Evolutionary conservation across 2,797 vertebrate species (phyloP).

Genomic region (Peromyscus melanophrys): DNA sequence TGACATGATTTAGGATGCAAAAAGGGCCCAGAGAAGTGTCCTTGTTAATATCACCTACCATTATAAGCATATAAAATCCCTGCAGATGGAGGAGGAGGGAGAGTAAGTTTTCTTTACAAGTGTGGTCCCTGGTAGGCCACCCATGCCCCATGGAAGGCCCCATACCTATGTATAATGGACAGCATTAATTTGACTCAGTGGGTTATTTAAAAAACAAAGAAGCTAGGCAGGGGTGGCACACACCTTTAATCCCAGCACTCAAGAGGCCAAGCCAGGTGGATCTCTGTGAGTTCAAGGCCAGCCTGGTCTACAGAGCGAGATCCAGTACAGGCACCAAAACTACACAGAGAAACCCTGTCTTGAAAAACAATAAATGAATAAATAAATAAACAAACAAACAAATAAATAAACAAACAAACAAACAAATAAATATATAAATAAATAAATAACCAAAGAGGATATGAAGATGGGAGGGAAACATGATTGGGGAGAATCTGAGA

Average conservation of each 20-base stretch:
- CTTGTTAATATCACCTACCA: slow-evolving; percentile 27
- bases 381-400: too few relatives aligned
- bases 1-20: slow-evolving; percentile 59
- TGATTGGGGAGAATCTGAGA: not conserved
- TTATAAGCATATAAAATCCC: slow-evolving; percentile 33
- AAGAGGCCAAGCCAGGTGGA: too few relatives aligned
- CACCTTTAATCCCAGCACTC: too few relatives aligned
- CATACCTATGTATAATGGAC: not conserved
- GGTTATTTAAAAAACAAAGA: not conserved
- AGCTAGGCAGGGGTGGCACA: too few relatives aligned
- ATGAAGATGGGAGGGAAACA: not conserved
- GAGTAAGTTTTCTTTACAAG: not conserved
- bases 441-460: not conserved
- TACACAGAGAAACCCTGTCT: too few relatives aligned
- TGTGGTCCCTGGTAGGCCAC: not conserved
- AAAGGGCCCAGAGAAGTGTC: slow-evolving; percentile 26
- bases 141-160: not conserved
- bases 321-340: too few relatives aligned
- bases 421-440: too few relatives aligned
- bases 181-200: not conserved
- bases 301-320: too few relatives aligned
- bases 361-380: too few relatives aligned
- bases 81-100: not conserved
- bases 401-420: too few relatives aligned
- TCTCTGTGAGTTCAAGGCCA: too few relatives aligned